phyloP scores from a whole-genome alignment of 2,888 invertebrate genomes.

The Phragmatobia fuliginosa region DNA sequence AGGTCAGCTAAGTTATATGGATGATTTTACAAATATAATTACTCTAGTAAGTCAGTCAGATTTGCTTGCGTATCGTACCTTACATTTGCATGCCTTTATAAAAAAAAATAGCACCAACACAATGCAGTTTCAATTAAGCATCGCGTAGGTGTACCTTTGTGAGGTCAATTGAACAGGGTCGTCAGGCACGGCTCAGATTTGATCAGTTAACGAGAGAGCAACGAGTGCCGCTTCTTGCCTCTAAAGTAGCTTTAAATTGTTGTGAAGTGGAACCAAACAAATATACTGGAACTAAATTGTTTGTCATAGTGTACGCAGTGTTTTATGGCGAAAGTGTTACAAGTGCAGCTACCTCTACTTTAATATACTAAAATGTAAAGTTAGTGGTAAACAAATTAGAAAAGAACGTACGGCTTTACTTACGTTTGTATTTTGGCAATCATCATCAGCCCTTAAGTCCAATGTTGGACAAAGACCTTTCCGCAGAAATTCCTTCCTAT shows the following conservation, averaged over 20 bases:
- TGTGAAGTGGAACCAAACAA: not conserved
- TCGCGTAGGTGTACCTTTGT: conserved; percentile 40
- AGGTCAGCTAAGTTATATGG: no score
- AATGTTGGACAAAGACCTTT: no score
- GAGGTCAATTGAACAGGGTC: conserved; percentile 41
- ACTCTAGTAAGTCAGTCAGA: no score
- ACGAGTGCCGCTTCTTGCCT: conserved; percentile 6
- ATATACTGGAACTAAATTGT: not conserved
- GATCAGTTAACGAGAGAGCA: conserved; percentile 28
- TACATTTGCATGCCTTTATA: not conserved
- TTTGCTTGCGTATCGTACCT: not conserved
- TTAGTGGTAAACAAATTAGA: no score
- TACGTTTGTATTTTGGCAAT: not conserved
- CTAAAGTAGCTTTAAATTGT: not conserved
- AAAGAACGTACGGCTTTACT: not conserved
- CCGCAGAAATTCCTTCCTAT: no score
- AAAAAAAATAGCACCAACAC: conserved; percentile 28
- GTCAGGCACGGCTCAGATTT: conserved; percentile 23
- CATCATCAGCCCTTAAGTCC: no score
- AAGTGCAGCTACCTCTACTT: not conserved
- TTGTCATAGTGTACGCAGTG: not conserved
- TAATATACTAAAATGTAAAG: not conserved
- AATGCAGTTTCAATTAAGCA: conserved; percentile 30
- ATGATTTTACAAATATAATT: no score
- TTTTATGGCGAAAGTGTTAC: not conserved